Percentiles rank a stretch among this genome's conserved stretches.
These are phyloP conservation scores for Hypsibius dujardini DNA, from an alignment of 1,140 invertebrate species.

Conservation along the genomic window DNA sequence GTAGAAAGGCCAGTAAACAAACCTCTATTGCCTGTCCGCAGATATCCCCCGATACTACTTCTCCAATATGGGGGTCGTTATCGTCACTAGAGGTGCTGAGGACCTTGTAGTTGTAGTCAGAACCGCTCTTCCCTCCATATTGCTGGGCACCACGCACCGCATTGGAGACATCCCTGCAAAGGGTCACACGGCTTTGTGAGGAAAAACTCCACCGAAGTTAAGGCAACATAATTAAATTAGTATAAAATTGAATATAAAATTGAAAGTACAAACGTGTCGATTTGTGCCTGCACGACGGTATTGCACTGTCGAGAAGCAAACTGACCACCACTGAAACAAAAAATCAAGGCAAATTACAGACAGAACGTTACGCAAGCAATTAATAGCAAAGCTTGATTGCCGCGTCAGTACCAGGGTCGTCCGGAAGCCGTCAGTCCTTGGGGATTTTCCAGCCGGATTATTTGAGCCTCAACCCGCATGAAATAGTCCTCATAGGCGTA, in stretches of 20 bases:
- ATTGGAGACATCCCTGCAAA: neutral
- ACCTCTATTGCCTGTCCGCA: neutral
- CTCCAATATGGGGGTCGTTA: constrained; percentile 8
- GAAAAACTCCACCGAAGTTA: neutral
- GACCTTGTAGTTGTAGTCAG: neutral
- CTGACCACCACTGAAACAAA: neutral
- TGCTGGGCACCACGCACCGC: neutral
- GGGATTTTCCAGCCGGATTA: constrained; percentile 11
- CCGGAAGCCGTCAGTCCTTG: neutral
- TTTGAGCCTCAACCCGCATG: neutral
- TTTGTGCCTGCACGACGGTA: neutral
- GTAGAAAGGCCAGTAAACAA: too few relatives aligned
- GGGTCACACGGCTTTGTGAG: neutral
- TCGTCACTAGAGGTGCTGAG: neutral
- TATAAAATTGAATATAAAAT: neutral
- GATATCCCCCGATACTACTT: neutral
- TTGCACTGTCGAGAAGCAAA: constrained; percentile 11
- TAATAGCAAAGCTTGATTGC: too few relatives aligned
- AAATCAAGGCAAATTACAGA: too few relatives aligned
- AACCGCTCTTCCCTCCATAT: neutral
- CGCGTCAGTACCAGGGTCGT: neutral
- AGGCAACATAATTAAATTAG: neutral
- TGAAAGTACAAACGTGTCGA: neutral
- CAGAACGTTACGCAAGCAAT: too few relatives aligned
- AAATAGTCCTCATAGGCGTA: neutral